Base-by-base conservation (phyloP, 2,888 invertebrate genomes). In the Neoascia interrupta region DNA sequence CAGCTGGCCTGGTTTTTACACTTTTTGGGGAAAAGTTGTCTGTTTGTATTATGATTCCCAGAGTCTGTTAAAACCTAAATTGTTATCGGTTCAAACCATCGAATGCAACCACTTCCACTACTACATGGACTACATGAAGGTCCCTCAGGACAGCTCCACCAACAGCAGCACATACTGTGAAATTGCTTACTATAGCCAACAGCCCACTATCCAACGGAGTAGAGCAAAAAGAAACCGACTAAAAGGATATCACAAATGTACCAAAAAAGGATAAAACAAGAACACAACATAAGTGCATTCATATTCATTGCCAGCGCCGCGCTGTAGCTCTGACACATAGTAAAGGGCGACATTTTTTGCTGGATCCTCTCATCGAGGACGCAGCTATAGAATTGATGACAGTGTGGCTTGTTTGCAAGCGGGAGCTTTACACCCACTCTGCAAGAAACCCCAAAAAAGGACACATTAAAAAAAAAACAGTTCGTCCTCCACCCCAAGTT, bases 341-440 rank as follows among this genome's bases (percentile, higher is more conserved):
- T n/a, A 68, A 56, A n/a, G 37, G 56, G 47, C 58, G 41, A 49
- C 37, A 5, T 28, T 23, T 23, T 15, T 51, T 16, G 26, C 26
- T 31, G 31, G 8, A n/a, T 64, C 49, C 49, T 31, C 47, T 18
- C 3, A 5, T 11, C 5, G 47, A 31, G 34, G 39, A 41, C 49
- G 49, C 37, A 63, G 49, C 80, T 63, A 43, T 58, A 34, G 63
- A 73, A 74, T 80, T 80, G 80, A 74, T 80, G 80, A 80, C 80
- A 80, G 74, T 74, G 74, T 74, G 74, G 80, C 68, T 74, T 80
- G 73, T 80, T 80, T 80, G 73, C 74, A 56, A 63, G 63, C 37
- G 61, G 39, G 41, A 43, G 37, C 51, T 54, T 36, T 49, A 56
- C 36, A 75, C 53, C 56, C 39, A 56, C 36, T 54, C 21, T 49